Percentiles rank a stretch among this genome's conserved stretches.
Evolutionary conservation across 2,888 invertebrate genomes (phyloP).

Genomic region (Neocrepidodera transversa): DNA sequence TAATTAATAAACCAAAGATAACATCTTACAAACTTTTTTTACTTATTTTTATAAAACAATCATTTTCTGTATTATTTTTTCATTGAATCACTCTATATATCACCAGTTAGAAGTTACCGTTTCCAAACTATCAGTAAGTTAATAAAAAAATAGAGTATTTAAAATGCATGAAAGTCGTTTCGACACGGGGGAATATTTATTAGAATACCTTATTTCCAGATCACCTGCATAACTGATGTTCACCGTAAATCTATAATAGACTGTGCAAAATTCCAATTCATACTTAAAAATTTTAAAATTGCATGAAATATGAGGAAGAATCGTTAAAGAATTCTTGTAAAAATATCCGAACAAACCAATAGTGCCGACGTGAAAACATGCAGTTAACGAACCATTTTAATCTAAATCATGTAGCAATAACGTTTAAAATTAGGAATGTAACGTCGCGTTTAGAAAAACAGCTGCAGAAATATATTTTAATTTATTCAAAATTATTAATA

Average conservation of each 20-base stretch:
- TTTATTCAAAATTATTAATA: too few species aligned
- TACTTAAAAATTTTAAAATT: constrained; percentile 2
- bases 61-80: too few species aligned
- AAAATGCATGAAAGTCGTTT: not conserved
- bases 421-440: not conserved
- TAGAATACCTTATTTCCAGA: not conserved
- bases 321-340: constrained; percentile 1
- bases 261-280: not conserved
- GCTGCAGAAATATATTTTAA: too few species aligned
- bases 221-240: constrained; percentile 15
- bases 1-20: too few species aligned
- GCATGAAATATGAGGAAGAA: constrained; percentile 17
- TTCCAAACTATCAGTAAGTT: not conserved
- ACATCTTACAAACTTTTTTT: too few species aligned
- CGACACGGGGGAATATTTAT: not conserved
- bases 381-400: not conserved
- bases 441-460: too few species aligned
- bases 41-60: too few species aligned
- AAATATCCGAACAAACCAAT: constrained; percentile 7
- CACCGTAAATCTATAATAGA: constrained; percentile 17
- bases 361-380: constrained; percentile 7
- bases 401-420: not conserved
- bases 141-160: not conserved
- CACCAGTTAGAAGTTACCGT: too few species aligned
- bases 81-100: too few species aligned